Evolutionary conservation across 1,140 invertebrate species (phyloP).

Genomic region (Drosophila ogumai): DNA sequence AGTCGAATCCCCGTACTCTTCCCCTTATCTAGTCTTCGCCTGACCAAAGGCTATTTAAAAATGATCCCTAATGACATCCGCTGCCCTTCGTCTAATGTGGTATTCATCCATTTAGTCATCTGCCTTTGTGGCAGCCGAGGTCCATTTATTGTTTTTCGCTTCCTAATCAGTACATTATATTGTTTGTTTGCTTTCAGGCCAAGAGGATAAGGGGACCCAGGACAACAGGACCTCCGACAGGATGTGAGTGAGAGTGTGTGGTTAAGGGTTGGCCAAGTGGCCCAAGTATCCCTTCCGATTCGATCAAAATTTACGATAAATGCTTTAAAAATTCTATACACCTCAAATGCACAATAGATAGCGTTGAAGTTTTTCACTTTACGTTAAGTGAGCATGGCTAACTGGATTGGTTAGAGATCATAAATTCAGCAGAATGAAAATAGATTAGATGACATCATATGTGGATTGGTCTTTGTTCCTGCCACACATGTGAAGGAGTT

Average conservation of each 20-base stretch:
- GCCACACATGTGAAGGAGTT: constrained; percentile 66
- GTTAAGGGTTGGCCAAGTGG: constrained; percentile 74
- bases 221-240: background rate
- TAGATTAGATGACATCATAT: constrained; percentile 73
- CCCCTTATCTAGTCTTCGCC: background rate
- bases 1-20: background rate
- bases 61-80: constrained; percentile 79
- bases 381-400: constrained; percentile 81
- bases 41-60: constrained; percentile 66
- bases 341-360: constrained; percentile 57
- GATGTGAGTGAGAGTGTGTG: constrained; percentile 41
- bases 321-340: constrained; percentile 82
- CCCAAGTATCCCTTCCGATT: constrained; percentile 48
- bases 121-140: constrained; percentile 41
- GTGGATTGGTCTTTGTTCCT: constrained; percentile 31
- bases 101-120: constrained; percentile 39
- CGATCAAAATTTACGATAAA: constrained; percentile 84
- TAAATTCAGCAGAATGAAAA: constrained; percentile 71
- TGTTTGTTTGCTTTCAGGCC: constrained; percentile 40
- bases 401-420: constrained; percentile 82
- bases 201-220: constrained; percentile 23
- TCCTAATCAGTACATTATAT: constrained; percentile 70
- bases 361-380: constrained; percentile 65
- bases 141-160: constrained; percentile 80
- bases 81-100: constrained; percentile 49